Evolutionary conservation across 2,797 vertebrate genomes (phyloP), one percentile per base, ranked within the genome.

Genomic region (Alfaro cultratus): DNA sequence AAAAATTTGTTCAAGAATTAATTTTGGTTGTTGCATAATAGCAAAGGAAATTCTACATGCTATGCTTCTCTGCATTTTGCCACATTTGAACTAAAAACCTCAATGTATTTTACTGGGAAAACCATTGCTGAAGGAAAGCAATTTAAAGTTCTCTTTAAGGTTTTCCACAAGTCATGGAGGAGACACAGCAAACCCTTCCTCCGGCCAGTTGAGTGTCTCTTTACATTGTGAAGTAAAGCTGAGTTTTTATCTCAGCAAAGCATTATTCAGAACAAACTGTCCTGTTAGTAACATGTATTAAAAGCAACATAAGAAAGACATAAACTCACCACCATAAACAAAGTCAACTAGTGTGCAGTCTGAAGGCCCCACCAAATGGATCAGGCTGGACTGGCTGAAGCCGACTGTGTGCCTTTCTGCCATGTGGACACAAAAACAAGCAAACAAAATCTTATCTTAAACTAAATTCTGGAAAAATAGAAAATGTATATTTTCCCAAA

Each of bases 371-470:
- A 99, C 96, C 91, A 99, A 92, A 86, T 99, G 97, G 93, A 99
- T 99, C 95, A 99, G 91, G 92, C 95, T 99, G 83, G 97, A 99
- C 93, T 99, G 98, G 94, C 98, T 99, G 91, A 96, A 98, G 86
- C 96, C 96, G 21, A 99, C 96, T 0, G 97, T 97, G 92, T 96
- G 95, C 0, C 92, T 95, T 77, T 98, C 98, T 99, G 91, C 6
- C 88, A 81, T 31, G 31, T 39, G 88, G 84, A 80, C 34, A 77
- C 31, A 89, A 64, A 84, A 23, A 62, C 36, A 85, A 3, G 78
- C 41, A 77, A 0, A 47, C 12, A 36, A 18, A 62, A 55, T 18
- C 15, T 34, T 46, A 13, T 0, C 43, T 23, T 26, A 68, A 4
- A 23, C 31, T 16, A 1, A 23, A 53, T 9, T 46, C 0, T 67